Evolutionary conservation across 2,113 vertebrate genomes (phyloP), one percentile per base, ranked within the genome.

Genomic region (Phaethornis superciliosus): DNA sequence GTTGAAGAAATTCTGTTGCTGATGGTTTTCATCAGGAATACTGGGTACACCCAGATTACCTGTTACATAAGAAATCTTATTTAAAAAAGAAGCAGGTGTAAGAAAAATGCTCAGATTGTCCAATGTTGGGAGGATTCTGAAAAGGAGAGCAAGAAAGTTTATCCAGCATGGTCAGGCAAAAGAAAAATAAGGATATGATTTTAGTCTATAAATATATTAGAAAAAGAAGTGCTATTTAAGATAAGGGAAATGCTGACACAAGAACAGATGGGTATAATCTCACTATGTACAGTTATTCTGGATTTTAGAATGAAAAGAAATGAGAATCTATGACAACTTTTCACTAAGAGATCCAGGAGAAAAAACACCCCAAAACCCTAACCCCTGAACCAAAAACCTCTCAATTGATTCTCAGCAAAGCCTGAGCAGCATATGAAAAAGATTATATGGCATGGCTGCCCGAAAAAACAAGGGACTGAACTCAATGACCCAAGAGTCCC

Each of bases 401-500:
- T 51, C 37, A 64, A 93, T 91, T 95, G 79, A 95, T 91, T 90
- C 74, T 88, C 91, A 93, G 68, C 96, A 93, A 85, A 93, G 26
- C 46, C 62, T 42, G 40, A 65, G 51, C 12, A 19, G 84, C 96
- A 92, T 92, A 94, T 88, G 85, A 90, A 95, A 94, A 93, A 96
- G 88, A 94, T 94, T 95, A 88, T 67, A 83, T 95, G 85, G 56
- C 90, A 80, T 81, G 68, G 46, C 32, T 96, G 90, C 92, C 88
- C 94, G 93, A 85, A 94, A 95, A 95, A 96, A 95, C 88, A 96
- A 94, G 92, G 90, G 82, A 80, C 94, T 96, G 94, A 96, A 96
- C 94, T 96, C 76, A 63, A 2, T 32, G 88, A 95, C 95, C 96
- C 88, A 91, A 93, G 42, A 96, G 94, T 93, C 85, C 51, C 60